A percentile compares a stretch with the other conserved stretches of the same genome.
Evolutionary conservation across 2,113 vertebrate species (phyloP).

Genomic region (Phyllostomus discolor): DNA sequence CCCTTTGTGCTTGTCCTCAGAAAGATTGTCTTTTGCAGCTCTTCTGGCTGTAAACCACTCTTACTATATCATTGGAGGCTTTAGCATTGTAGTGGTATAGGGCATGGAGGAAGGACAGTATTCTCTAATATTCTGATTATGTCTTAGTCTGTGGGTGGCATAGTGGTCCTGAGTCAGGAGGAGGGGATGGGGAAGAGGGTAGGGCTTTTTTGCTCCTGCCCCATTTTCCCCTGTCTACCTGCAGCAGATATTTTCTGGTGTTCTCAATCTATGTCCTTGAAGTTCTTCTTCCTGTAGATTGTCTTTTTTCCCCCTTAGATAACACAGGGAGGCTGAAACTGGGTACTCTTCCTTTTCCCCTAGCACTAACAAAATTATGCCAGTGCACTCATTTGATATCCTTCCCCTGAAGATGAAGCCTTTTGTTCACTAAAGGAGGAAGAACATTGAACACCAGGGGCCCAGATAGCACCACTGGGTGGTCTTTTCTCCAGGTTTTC

Average conservation of each 20-base stretch:
- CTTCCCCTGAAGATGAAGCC: not conserved
- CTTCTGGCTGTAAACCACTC: not conserved
- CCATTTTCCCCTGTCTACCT: not conserved
- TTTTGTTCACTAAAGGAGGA: not conserved
- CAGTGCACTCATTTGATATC: not conserved
- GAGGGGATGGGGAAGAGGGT: not conserved
- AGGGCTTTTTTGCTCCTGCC: not conserved
- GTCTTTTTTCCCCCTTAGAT: not conserved
- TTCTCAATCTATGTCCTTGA: not conserved
- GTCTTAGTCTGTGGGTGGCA: not conserved
- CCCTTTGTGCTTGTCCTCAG: not conserved
- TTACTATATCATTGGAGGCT: not conserved
- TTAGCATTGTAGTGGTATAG: not conserved
- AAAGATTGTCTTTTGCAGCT: slow-evolving; percentile 6
- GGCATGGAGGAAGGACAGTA: not conserved
- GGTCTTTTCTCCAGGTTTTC: not conserved
- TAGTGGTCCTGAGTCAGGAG: not conserved
- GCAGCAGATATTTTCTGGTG: not conserved
- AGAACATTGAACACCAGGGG: not conserved
- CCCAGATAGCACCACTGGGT: not conserved
- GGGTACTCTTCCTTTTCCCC: not conserved
- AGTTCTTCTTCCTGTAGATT: not conserved
- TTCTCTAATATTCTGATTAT: not conserved
- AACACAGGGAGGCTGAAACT: not conserved
- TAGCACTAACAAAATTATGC: not conserved